Evolutionary conservation across 2,888 invertebrate genomes (phyloP).

Genomic region (Tenthredo livida): DNA sequence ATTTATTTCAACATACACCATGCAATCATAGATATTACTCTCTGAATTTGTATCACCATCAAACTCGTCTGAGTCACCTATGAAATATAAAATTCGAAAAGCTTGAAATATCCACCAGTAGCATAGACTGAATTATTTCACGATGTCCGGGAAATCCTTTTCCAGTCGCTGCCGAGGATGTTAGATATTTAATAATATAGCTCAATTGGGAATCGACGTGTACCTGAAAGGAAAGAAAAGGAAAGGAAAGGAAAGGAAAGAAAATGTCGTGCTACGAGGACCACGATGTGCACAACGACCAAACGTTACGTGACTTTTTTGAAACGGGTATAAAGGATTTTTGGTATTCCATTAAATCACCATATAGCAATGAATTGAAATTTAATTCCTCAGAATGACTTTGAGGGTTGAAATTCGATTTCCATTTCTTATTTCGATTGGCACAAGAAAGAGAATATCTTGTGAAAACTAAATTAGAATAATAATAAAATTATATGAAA

Average conservation of each 20-base stretch:
- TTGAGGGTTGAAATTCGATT: background rate
- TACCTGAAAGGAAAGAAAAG: background rate
- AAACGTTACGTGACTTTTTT: background rate
- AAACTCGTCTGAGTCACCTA: background rate
- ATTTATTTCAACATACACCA: background rate
- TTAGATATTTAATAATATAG: slow-evolving; percentile 9
- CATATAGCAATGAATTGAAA: background rate
- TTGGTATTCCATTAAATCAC: background rate
- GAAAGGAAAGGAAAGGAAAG: background rate
- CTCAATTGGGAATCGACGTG: background rate
- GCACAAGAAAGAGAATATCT: background rate
- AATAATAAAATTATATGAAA: background rate
- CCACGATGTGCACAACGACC: background rate
- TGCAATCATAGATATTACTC: background rate
- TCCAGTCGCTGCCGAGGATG: background rate
- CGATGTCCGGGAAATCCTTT: background rate
- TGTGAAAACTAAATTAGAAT: background rate
- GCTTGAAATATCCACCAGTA: background rate
- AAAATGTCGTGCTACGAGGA: background rate
- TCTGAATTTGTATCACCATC: background rate
- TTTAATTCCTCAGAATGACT: background rate
- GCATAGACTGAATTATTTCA: background rate
- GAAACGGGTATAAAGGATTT: background rate
- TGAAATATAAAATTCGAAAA: background rate
- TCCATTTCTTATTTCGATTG: background rate